Base-by-base conservation (phyloP, 1,140 invertebrate genomes). In the Copidosoma floridanum region DNA sequence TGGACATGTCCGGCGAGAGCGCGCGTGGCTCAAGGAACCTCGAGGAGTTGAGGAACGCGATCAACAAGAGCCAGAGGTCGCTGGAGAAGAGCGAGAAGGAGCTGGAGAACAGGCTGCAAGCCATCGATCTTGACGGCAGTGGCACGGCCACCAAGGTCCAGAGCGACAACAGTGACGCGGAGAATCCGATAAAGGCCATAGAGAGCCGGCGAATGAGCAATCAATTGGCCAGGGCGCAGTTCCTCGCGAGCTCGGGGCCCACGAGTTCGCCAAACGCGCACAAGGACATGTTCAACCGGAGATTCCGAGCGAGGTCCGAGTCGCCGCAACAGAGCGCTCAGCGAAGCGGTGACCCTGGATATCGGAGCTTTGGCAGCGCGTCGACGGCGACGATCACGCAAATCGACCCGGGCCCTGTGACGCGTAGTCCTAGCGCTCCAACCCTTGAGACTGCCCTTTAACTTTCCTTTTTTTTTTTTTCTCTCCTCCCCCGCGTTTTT, bases 371-470 rank as follows among this genome's bases (percentile, higher is more conserved):
- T n/a, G 35, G 18, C 18, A 35, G 23, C 27, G 26, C 57, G 32
- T 1, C 64, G 20, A 41, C 43, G 16, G 24, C 26, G n/a, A 43
- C 44, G n/a, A 10, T 50, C 54, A n/a, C 5, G 26, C 12, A 7
- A 21, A 24, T 26, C 44, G 7, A 21, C 44, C 21, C 29, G 24
- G 38, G n/a, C n/a, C 7, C 6, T 0, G 75, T 78, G n/a, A 51
- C 72, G n/a, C 72, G 77, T 23, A 76, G 76, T 47, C 74, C 78
- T 0, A 80, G 76, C 63, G 76, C 75, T 0, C 76, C 78, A 0
- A 69, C 79, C 18, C 61, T 81, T 29, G 79, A 80, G 59, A 81
- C 79, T 29, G 79, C 79, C 48, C 68, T 80, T 29, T 81, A 73
- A 77, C 70, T 27, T 37, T 38, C 20, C 23, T 43, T 8, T 43